phyloP scores from a whole-genome alignment of 2,797 vertebrate genomes.

The Catostomus latipinnis region DNA sequence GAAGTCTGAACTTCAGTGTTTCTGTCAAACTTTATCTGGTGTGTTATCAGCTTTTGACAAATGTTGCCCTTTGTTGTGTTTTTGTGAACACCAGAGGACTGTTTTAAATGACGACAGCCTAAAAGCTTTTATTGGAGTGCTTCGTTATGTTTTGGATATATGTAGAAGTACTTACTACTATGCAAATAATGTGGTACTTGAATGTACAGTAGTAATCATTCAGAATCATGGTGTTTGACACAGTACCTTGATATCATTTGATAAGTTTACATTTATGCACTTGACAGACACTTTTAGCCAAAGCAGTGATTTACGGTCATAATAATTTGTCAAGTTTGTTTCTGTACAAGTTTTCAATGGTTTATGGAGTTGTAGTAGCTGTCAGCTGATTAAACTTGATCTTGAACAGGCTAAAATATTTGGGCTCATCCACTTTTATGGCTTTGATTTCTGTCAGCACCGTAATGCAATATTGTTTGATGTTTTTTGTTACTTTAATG shows the following conservation, averaged over 20 bases:
- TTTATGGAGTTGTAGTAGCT: background rate
- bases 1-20: slow-evolving; percentile 70
- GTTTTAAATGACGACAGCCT: background rate
- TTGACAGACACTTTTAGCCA: background rate
- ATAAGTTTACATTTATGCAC: background rate
- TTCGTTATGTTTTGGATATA: background rate
- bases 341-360: background rate
- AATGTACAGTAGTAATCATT: background rate
- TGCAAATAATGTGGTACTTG: background rate
- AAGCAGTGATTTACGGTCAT: background rate
- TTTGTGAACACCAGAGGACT: background rate
- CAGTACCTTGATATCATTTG: background rate
- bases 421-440: no score
- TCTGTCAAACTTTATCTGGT: background rate
- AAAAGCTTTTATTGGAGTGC: background rate
- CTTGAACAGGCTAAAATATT: no score
- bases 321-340: background rate
- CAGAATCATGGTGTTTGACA: no score
- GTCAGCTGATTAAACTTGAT: no score
- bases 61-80: background rate
- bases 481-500: no score
- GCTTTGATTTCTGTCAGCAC: no score
- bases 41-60: background rate
- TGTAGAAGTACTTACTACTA: no score
- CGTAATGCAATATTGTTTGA: no score